Conservation (phyloP, 1,140 invertebrate species). For the Tetramorium simillimum region DNA sequence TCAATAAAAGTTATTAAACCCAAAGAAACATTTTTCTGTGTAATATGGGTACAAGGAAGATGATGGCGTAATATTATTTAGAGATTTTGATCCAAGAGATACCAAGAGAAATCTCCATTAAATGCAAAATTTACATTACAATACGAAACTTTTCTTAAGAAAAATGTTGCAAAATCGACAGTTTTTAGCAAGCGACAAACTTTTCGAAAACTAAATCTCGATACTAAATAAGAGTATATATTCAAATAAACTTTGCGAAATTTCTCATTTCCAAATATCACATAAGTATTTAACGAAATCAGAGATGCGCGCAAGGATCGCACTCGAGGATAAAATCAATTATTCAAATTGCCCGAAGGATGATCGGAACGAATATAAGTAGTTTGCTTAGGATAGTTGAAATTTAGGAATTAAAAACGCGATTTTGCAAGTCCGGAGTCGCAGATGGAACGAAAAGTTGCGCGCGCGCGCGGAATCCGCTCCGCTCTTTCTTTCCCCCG, state of each 20-base stretch:
- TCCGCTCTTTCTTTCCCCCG: neutral
- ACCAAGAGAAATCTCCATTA: neutral
- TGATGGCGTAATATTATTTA: too few relatives aligned
- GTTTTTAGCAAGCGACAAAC: neutral
- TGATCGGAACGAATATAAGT: neutral
- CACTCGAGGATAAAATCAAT: neutral
- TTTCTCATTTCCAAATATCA: neutral
- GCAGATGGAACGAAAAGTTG: neutral
- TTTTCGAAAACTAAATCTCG: neutral
- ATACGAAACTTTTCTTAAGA: neutral
- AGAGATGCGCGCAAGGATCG: neutral
- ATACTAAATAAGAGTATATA: neutral
- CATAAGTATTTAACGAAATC: neutral
- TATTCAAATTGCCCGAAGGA: neutral
- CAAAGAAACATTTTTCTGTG: too few relatives aligned
- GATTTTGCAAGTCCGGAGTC: neutral
- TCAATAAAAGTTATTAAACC: too few relatives aligned
- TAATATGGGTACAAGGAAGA: too few relatives aligned
- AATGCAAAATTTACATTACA: neutral
- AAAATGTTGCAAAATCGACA: neutral
- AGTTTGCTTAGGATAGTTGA: neutral
- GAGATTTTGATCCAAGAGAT: too few relatives aligned
- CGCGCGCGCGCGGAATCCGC: neutral
- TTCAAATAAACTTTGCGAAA: neutral
- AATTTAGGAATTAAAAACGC: neutral